phyloP scores from a whole-genome alignment of 2,888 invertebrate genomes.

The Apamea crenata region DNA sequence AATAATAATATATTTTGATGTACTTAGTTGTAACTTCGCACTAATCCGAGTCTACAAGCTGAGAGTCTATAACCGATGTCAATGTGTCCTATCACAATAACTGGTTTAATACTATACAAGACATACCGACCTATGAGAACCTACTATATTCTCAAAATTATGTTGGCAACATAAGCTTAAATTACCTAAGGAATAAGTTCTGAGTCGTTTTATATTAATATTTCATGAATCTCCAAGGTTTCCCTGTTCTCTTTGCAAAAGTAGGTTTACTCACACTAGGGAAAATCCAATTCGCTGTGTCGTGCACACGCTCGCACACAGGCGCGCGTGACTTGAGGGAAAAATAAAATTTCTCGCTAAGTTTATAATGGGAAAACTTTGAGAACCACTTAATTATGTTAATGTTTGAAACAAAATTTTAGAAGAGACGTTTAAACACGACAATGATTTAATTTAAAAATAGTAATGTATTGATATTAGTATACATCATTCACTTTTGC shows the following conservation, averaged over 20 bases:
- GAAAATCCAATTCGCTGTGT: conserved; percentile 89
- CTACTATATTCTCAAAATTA: conserved; percentile 67
- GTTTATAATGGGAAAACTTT: conserved; percentile 91
- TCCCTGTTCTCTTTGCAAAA: conserved; percentile 88
- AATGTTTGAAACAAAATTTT: conserved; percentile 91
- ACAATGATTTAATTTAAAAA: conserved; percentile 86
- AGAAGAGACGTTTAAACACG: conserved; percentile 89
- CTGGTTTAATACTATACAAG: conserved; percentile 17
- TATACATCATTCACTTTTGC: conserved; percentile 1
- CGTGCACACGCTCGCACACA: conserved; percentile 88
- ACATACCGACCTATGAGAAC: conserved; percentile 24
- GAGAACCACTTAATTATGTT: conserved; percentile 91
- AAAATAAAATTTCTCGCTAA: conserved; percentile 91
- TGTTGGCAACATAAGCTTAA: conserved; percentile 77
- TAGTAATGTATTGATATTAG: conserved; percentile 59
- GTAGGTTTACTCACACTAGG: conserved; percentile 89
- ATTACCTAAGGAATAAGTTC: conserved; percentile 82
- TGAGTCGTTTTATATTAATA: conserved; percentile 85
- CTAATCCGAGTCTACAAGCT: neutral
- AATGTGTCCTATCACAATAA: conserved; percentile 3
- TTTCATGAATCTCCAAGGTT: conserved; percentile 88
- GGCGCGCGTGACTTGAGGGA: conserved; percentile 89
- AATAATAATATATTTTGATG: conserved; percentile 3
- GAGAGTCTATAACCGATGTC: conserved; percentile 1
- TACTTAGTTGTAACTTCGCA: conserved; percentile 1